These are phyloP conservation scores for Prinia subflava DNA, from an alignment of 2,113 vertebrate genomes.

Conservation along the genomic window DNA sequence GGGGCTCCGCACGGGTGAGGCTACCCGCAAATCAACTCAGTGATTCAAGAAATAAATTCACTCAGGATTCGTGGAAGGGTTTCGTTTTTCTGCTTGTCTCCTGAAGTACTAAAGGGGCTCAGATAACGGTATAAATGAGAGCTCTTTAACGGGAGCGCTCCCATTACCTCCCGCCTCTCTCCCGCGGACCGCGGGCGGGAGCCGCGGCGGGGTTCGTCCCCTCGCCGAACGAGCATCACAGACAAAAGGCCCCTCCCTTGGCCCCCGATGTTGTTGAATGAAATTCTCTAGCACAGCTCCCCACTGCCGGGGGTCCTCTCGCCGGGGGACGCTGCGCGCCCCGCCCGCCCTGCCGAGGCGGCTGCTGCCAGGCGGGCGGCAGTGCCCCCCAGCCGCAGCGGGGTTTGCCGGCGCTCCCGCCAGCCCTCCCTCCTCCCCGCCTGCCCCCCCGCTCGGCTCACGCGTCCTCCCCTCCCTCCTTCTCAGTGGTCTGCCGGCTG, in stretches of 20 bases:
- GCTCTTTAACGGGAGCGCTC: neutral
- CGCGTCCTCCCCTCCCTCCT: neutral
- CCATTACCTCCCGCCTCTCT: neutral
- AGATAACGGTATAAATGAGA: neutral
- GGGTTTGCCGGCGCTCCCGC: neutral
- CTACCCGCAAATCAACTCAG: neutral
- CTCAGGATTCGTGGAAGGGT: neutral
- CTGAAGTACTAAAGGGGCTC: neutral
- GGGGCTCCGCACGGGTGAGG: neutral
- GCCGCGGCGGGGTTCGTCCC: neutral
- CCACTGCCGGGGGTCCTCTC: neutral
- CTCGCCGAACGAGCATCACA: neutral
- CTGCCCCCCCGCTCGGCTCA: neutral
- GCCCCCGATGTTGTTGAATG: neutral
- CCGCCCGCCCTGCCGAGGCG: neutral
- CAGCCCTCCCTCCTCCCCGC: neutral
- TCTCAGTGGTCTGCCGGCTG: conserved; percentile 33
- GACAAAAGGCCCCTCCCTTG: conserved; percentile 14
- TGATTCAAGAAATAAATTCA: neutral
- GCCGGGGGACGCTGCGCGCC: too few species aligned
- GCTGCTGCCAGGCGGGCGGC: neutral
- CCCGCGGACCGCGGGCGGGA: neutral
- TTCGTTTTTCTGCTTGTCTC: neutral
- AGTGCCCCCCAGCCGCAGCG: neutral
- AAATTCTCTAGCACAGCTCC: neutral